Evolutionary conservation across 1,140 invertebrate species (phyloP), one percentile per base, ranked within the genome.

Genomic region (Bombus superbus): DNA sequence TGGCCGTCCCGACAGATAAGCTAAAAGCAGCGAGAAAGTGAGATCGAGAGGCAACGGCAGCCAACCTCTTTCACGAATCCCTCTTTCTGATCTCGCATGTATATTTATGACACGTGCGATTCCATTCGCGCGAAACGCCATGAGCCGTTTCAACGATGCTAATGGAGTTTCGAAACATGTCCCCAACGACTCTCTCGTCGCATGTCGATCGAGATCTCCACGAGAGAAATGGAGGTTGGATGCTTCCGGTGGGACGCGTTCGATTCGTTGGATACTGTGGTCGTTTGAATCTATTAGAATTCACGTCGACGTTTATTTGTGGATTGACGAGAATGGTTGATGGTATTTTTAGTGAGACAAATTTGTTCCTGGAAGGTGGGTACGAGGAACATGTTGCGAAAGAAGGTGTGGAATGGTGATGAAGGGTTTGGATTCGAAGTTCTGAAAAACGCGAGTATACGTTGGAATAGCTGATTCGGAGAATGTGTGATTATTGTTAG

Each of bases 81-180:
- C 42, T 89, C 84, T 64, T 64, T 64, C 82, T 38, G 86, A 83
- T 88, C 88, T 86, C 79, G 47, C 77, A 88, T 90, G 89, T 90
- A 90, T 90, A 89, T 88, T 90, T 90, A 90, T 90, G 88, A 90
- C 87, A 86, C 80, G 88, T 89, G 89, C 88, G 88, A 90, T 84
- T 90, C 74, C 44, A 64, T 59, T 74, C 68, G n/a, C 89, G 81
- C 64, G 64, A 69, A 77, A 81, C 77, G 72, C 81, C 18, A 77
- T 81, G 79, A 75, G 76, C 66, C 77, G 42, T 42, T 78, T 71
- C 76, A 74, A 81, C 66, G 64, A 83, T 86, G 89, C 89, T 90
- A 90, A 90, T 90, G 86, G 89, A 88, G 69, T 72, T 62, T 82
- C 85, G 85, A 83, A 86, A 84, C 59, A 62, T 68, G 76, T 75